Conservation (phyloP, 2,113 vertebrate species). For the Garra rufa region DNA sequence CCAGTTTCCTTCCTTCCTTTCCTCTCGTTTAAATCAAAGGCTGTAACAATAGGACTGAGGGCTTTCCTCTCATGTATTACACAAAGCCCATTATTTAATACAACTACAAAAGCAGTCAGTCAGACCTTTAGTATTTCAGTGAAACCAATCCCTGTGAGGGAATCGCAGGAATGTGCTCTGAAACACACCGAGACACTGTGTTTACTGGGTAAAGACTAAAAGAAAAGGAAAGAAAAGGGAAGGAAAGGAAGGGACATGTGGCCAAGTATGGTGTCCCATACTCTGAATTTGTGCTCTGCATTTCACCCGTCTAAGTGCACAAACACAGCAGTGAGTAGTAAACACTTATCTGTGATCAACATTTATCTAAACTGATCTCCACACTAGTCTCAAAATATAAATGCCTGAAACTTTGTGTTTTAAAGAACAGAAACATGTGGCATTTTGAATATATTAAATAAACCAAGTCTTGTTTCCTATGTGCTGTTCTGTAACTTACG, state of each 20-base stretch:
- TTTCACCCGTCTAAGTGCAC: too few relatives aligned
- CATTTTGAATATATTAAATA: too few relatives aligned
- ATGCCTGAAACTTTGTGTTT: not conserved
- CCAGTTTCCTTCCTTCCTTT: conserved; percentile 39
- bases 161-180: conserved; percentile 10
- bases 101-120: conserved; percentile 11
- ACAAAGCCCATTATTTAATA: not conserved
- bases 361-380: not conserved
- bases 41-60: not conserved
- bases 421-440: too few relatives aligned
- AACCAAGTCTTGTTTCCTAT: too few relatives aligned
- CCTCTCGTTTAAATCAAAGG: conserved; percentile 28
- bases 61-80: not conserved
- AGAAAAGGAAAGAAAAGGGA: too few relatives aligned
- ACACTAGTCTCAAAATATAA: not conserved
- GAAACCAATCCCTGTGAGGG: conserved; percentile 8
- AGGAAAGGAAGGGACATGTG: too few relatives aligned
- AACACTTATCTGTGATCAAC: too few relatives aligned
- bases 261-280: too few relatives aligned
- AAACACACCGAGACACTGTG: not conserved
- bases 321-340: too few relatives aligned
- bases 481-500: too few relatives aligned
- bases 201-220: not conserved
- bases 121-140: not conserved
- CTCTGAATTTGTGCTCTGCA: too few relatives aligned